Evolutionary conservation across 1,140 invertebrate species (phyloP).

Genomic region (Limonius californicus): DNA sequence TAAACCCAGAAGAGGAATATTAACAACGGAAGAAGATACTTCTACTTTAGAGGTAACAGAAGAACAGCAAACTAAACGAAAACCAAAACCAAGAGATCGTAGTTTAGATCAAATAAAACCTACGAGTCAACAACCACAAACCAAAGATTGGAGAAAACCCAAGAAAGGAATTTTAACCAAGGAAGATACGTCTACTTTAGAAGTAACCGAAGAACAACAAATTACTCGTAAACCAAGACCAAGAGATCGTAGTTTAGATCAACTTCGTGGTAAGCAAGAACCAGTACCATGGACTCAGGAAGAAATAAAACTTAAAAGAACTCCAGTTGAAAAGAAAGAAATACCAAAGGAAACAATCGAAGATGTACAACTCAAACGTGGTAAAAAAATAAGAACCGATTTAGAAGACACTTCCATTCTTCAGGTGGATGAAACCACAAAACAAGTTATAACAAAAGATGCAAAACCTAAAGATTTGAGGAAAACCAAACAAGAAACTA

Average conservation of each 20-base stretch:
- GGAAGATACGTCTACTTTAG: not conserved
- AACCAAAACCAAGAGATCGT: not conserved
- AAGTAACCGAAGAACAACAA: not conserved
- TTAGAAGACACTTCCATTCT: slow-evolving; percentile 14
- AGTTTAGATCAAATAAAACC: too few species aligned
- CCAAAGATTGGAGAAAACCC: slow-evolving; percentile 12
- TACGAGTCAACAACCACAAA: not conserved
- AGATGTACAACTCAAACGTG: slow-evolving; percentile 29
- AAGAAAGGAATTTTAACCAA: not conserved
- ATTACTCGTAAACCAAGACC: not conserved
- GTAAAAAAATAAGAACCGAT: not conserved
- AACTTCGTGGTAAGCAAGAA: not conserved
- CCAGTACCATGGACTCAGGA: slow-evolving; percentile 47
- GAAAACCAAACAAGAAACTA: too few species aligned
- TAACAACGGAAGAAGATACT: not conserved
- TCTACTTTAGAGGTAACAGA: not conserved
- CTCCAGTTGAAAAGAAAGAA: slow-evolving; percentile 45
- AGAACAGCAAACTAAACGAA: not conserved
- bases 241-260: too few species aligned
- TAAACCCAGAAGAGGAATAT: not conserved
- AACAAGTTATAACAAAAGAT: too few species aligned
- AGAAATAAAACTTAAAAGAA: slow-evolving; percentile 47
- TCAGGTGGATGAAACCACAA: too few species aligned
- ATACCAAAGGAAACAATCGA: slow-evolving; percentile 43
- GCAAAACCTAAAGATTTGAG: too few species aligned